Evolutionary conservation across 2,797 vertebrate species (phyloP), one percentile per base, ranked within the genome.

Genomic region (Megalops cyprinoides): DNA sequence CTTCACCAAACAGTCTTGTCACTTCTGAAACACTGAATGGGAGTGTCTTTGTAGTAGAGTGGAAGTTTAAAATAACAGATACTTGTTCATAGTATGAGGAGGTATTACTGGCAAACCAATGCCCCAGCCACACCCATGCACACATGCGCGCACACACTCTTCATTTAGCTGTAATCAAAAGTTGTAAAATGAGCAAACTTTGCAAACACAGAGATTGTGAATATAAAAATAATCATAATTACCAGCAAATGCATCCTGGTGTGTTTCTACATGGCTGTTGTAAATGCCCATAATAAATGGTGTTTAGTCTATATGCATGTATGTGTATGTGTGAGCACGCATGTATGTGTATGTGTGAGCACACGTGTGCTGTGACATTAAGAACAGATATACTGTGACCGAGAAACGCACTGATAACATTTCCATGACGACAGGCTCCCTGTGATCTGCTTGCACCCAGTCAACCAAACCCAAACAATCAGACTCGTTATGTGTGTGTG

Each of bases 381-480:
- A 83, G 87, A 91, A 89, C 82, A 90, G 83, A 88, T 86, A 81
- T 85, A 86, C 75, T 34, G 83, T 82, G 87, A 83, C 88, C 85
- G 82, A 73, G 83, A 89, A 83, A 79, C 83, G 84, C 55, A 56
- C 83, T 85, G 77, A 83, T 87, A n/a, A n/a, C n/a, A n/a, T n/a
- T n/a, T 88, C 90, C 91, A 92, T 92, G 91, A 92, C 90, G 91
- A 91, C 89, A 69, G 82, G 83, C 74, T 42, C 46, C 39, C 65
- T 12, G 67, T 84, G 74, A 82, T 81, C 18, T 79, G 84, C 85
- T 84, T 84, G 81, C 85, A 78, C 81, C 86, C 80, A 85, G 84
- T 84, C 74, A 79, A 77, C 81, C 79, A 84, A 76, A 88, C 82
- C 79, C 76, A 82, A 81, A 86, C 79, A 69, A 69, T 74, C 81